Evolutionary conservation across 2,797 vertebrate species (phyloP).

Genomic region (Gymnoscopelus microlampas): DNA sequence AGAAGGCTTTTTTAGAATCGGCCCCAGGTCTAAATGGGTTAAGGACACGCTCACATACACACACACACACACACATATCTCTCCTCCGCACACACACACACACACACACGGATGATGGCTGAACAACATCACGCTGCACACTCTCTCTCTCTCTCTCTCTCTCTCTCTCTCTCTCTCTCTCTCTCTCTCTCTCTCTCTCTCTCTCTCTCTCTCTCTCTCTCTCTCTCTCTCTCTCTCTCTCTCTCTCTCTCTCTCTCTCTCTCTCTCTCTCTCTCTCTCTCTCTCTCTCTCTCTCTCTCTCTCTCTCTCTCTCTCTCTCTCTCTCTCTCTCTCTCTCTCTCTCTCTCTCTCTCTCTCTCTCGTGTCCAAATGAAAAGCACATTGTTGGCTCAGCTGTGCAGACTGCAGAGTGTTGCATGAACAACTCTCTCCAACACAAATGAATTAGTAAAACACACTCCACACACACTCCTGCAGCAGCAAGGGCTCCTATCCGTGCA

Average conservation of each 20-base stretch:
- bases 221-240: conserved; percentile 22
- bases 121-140: neutral
- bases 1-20: too few species aligned
- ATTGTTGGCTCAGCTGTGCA: conserved; percentile 48
- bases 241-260: conserved; percentile 18
- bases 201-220: conserved; percentile 18
- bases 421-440: conserved; percentile 47
- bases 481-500: too few species aligned
- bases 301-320: conserved; percentile 22
- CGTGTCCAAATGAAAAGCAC: conserved; percentile 64
- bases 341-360: conserved; percentile 21
- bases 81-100: conserved; percentile 2
- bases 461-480: neutral
- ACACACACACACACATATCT: conserved; percentile 19
- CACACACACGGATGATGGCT: neutral
- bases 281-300: conserved; percentile 18
- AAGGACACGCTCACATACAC: conserved; percentile 1
- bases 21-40: too few species aligned
- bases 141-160: conserved; percentile 22
- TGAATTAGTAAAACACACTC: conserved; percentile 42
- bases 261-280: conserved; percentile 22
- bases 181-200: conserved; percentile 22
- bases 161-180: conserved; percentile 18
- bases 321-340: conserved; percentile 18
- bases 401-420: conserved; percentile 16